Evolutionary conservation across 2,888 invertebrate species (phyloP), one percentile per base, ranked within the genome.

Genomic region (Stenoptilia bipunctidactyla): DNA sequence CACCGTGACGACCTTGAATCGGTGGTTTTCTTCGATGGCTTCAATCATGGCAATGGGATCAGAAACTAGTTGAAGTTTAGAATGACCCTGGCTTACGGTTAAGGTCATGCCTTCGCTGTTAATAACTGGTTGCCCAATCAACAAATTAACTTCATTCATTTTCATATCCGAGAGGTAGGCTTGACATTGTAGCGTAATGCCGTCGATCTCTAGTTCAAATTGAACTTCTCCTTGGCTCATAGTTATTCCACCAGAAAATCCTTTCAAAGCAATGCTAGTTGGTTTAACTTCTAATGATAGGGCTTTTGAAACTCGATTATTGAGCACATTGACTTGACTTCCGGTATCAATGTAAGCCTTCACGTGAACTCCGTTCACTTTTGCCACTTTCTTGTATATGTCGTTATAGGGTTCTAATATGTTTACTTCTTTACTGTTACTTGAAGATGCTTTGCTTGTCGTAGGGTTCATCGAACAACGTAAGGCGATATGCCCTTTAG

Each of bases 91-190:
- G 13, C 34, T 40, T 1, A 52, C 50, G 1, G 37, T 34, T 1
- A 48, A 25, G 6, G 50, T 37, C 14, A 51, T 41, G 0, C 41
- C 38, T 0, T 50, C 39, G 2, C n/a, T 30, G 15, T 52, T 51
- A 2, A 51, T 52, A 0, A 55, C 33, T 1, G 54, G 54, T 33
- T 56, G 50, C 0, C 49, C 53, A 25, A 52, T 46, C 3, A 56
- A 15, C 13, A 56, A 12, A 27, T 42, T 14, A 0, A 54, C 37
- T 0, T 42, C 44, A 0, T 36, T 25, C 52, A 54, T 49, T 1
- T 48, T 40, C 10, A 45, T 34, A 30, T 48, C 37, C 1, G 43
- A 38, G 9, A 53, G 35, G 46, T 50, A 1, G 12, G 5, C 2
- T 45, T 36, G 2, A 50, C 37, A 8, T 33, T 39, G 25, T 34